Evolutionary conservation across 2,113 vertebrate genomes (phyloP).

Genomic region (Australoheros scitulus): DNA sequence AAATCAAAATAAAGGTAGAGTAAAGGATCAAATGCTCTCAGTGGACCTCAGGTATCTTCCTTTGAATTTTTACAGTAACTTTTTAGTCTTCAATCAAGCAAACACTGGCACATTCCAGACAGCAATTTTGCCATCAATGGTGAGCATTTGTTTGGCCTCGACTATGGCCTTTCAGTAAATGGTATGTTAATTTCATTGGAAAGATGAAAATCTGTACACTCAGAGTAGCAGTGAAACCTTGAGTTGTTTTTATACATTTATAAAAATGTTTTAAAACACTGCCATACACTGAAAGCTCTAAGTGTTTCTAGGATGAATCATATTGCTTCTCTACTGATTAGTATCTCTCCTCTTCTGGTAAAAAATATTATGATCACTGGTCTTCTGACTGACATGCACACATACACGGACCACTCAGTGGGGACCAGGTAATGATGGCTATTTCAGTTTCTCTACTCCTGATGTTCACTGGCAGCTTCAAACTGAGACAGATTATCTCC

Average conservation of each 20-base stretch:
- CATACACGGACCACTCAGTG: background rate
- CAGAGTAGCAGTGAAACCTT: background rate
- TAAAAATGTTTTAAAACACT: background rate
- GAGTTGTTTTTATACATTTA: background rate
- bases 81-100: background rate
- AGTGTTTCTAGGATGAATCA: background rate
- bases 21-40: conserved; percentile 7
- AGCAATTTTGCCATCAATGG: background rate
- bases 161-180: background rate
- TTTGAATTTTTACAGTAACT: background rate
- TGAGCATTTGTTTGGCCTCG: background rate
- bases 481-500: conserved; percentile 67
- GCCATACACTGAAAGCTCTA: background rate
- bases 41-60: background rate
- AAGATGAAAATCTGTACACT: background rate
- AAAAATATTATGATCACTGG: conserved; percentile 41
- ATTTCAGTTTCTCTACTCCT: conserved; percentile 55
- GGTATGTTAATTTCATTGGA: background rate
- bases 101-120: background rate
- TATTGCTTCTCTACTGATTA: conserved; percentile 18
- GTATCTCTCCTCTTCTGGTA: background rate
- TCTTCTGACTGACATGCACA: conserved; percentile 24
- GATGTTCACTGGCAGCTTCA: conserved; percentile 64
- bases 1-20: background rate
- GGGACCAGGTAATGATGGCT: conserved; percentile 73